Evolutionary conservation across 2,113 vertebrate genomes (phyloP).

Genomic region (Emydocephalus ijimae): DNA sequence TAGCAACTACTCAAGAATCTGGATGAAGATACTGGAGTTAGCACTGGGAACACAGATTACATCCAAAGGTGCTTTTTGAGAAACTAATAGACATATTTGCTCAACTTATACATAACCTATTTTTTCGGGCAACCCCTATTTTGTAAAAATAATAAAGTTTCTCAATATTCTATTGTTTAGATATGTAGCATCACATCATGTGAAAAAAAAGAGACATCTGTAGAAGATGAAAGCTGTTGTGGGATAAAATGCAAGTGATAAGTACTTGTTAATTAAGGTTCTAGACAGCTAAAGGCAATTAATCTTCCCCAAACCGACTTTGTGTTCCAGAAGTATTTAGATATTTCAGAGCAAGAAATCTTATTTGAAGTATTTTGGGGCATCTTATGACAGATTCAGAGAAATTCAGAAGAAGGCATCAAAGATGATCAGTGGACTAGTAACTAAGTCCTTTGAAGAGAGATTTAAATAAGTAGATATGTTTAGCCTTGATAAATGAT

Average conservation of each 20-base stretch:
- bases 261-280: slow-evolving; percentile 32
- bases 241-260: slow-evolving; percentile 19
- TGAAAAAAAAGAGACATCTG: not conserved
- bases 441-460: not conserved
- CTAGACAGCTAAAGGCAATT: slow-evolving; percentile 34
- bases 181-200: not conserved
- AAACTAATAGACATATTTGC: not conserved
- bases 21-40: not conserved
- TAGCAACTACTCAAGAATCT: not conserved
- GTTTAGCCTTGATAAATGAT: not conserved
- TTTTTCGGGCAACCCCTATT: too few species aligned
- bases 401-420: not conserved
- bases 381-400: not conserved
- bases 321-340: slow-evolving; percentile 23
- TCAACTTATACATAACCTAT: not conserved
- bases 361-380: not conserved
- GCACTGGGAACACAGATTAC: too few species aligned
- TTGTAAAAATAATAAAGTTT: not conserved
- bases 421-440: not conserved
- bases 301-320: not conserved
- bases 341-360: not conserved
- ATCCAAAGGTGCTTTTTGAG: not conserved
- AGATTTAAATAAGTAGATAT: not conserved
- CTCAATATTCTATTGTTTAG: not conserved
- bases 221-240: slow-evolving; percentile 11